Conservation (phyloP, 2,113 vertebrate genomes). For the Vicugna pacos region DNA sequence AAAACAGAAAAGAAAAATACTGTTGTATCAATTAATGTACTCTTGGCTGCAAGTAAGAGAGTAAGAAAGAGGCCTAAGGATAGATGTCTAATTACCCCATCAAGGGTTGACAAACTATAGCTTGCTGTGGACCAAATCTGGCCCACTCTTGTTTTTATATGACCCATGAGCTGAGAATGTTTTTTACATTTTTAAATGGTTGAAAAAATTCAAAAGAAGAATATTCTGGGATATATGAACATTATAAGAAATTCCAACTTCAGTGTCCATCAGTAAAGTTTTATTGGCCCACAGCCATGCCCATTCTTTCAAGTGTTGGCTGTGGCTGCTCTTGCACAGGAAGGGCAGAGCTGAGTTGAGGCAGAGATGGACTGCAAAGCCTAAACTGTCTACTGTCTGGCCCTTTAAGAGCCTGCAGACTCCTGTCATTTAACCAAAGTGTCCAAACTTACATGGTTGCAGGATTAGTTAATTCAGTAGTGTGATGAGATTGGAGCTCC, state of each 20-base stretch:
- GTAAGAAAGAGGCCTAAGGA: not conserved
- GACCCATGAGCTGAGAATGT: not conserved
- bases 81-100: not conserved
- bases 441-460: not conserved
- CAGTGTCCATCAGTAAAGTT: not conserved
- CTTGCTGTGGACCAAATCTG: not conserved
- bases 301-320: not conserved
- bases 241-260: not conserved
- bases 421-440: not conserved
- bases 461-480: not conserved
- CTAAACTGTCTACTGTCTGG: not conserved
- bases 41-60: not conserved
- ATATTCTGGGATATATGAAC: not conserved
- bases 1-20: not conserved
- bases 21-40: not conserved
- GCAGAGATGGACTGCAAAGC: not conserved
- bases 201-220: not conserved
- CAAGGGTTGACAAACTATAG: not conserved
- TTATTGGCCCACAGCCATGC: not conserved
- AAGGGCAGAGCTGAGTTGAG: not conserved
- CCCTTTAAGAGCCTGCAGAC: not conserved
- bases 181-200: constrained; percentile 32
- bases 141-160: not conserved
- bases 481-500: not conserved
- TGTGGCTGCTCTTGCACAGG: not conserved